These are phyloP conservation scores for Leptoteleia sp. DNA, from an alignment of 1,140 invertebrate species.

Conservation along the genomic window DNA sequence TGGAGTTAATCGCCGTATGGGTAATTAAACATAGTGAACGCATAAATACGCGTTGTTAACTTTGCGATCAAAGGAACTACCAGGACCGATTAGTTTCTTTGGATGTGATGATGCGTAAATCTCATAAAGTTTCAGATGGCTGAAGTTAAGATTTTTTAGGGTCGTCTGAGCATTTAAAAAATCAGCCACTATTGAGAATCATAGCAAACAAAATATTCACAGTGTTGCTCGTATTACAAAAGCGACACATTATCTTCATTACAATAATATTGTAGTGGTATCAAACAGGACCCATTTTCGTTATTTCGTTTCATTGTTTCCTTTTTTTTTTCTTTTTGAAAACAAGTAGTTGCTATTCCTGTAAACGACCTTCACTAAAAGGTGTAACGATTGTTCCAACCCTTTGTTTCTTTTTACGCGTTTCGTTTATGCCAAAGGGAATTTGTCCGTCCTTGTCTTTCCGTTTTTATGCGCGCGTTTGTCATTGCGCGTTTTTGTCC, in stretches of 20 bases:
- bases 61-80: slow-evolving; percentile 72
- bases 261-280: slow-evolving; percentile 1
- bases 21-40: slow-evolving; percentile 75
- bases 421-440: slow-evolving; percentile 54
- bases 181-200: not conserved
- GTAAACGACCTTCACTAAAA: slow-evolving; percentile 48
- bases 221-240: not conserved
- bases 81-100: slow-evolving; percentile 70
- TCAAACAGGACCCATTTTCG: slow-evolving; percentile 7
- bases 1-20: slow-evolving; percentile 70
- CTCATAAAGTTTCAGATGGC: too few relatives aligned
- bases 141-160: too few relatives aligned
- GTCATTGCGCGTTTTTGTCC: slow-evolving; percentile 43
- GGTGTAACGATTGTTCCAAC: slow-evolving; percentile 50
- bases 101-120: slow-evolving; percentile 28
- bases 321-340: slow-evolving; percentile 17
- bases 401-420: slow-evolving; percentile 60
- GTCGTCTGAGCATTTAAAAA: not conserved
- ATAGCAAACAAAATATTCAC: not conserved
- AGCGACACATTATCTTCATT: slow-evolving; percentile 15
- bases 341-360: slow-evolving; percentile 52
- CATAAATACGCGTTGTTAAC: slow-evolving; percentile 77
- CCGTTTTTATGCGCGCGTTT: slow-evolving; percentile 36
- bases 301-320: slow-evolving; percentile 9
- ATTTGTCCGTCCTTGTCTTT: slow-evolving; percentile 31